A percentile compares a stretch with the other conserved stretches of the same genome.
Conservation (phyloP, 2,797 vertebrate genomes). For the Chaetodon trifasciatus region DNA sequence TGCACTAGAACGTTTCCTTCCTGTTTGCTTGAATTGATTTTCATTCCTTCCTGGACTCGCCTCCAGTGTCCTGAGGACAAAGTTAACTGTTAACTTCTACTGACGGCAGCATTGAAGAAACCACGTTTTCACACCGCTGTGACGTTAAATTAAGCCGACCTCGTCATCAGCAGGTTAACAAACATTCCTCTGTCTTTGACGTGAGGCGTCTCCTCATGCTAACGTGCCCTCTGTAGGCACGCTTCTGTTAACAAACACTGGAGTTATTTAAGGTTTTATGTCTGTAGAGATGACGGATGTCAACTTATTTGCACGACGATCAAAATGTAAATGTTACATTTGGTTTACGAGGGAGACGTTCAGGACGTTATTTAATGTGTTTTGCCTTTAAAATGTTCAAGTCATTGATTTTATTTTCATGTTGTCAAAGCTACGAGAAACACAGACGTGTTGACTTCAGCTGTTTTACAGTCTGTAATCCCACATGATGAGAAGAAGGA, state of each 20-base stretch:
- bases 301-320: constrained; percentile 16
- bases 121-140: too few species aligned
- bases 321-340: constrained; percentile 32
- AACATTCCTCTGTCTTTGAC: not conserved
- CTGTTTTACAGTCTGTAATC: constrained; percentile 11
- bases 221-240: not conserved
- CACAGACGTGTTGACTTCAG: not conserved
- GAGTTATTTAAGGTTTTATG: not conserved
- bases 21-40: constrained; percentile 20
- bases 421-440: constrained; percentile 5
- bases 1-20: constrained; percentile 23
- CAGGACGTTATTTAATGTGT: constrained; percentile 16
- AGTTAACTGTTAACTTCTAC: not conserved
- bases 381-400: constrained; percentile 30
- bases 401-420: constrained; percentile 5
- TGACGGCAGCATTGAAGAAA: not conserved
- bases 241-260: not conserved
- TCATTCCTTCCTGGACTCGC: constrained; percentile 20
- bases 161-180: not conserved
- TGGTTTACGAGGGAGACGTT: constrained; percentile 3
- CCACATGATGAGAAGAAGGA: constrained; percentile 15
- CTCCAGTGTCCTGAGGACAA: not conserved
- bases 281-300: not conserved
- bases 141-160: too few species aligned
- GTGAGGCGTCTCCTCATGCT: not conserved